A percentile compares a stretch with the other conserved stretches of the same genome.
These are phyloP conservation scores for Neotoxoptera formosana DNA, from an alignment of 1,140 invertebrate genomes.

Conservation along the genomic window DNA sequence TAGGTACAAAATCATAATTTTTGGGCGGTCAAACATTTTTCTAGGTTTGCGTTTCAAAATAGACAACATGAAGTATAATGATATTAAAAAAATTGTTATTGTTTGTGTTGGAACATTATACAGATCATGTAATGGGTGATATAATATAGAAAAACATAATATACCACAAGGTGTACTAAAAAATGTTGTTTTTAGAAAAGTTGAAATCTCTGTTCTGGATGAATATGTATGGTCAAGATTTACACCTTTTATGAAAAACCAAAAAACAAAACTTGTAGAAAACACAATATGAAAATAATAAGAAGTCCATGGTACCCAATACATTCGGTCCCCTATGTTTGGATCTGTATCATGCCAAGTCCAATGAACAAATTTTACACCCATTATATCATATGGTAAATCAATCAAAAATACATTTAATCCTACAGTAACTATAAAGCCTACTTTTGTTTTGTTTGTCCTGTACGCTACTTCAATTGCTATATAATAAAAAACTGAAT, in stretches of 20 bases:
- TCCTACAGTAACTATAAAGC: constrained; percentile 67
- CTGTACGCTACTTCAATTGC: constrained; percentile 31
- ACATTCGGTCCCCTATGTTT: constrained; percentile 79
- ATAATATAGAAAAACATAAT: constrained; percentile 74
- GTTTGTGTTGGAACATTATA: constrained; percentile 61
- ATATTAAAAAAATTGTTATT: constrained; percentile 14
- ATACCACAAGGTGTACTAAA: constrained; percentile 77
- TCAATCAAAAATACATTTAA: constrained; percentile 77
- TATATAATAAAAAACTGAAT: constrained; percentile 48
- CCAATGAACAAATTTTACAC: constrained; percentile 83
- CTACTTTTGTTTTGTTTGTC: background rate
- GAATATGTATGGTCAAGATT: constrained; percentile 36
- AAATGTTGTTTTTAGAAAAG: constrained; percentile 67
- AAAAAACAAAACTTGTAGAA: constrained; percentile 74
- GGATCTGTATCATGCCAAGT: constrained; percentile 88
- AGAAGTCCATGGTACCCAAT: constrained; percentile 80
- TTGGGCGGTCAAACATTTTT: background rate
- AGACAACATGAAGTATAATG: constrained; percentile 1
- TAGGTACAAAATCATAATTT: constrained; percentile 62
- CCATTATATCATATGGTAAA: constrained; percentile 82
- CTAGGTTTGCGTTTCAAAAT: background rate
- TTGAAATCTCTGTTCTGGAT: constrained; percentile 66
- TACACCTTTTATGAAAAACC: constrained; percentile 70
- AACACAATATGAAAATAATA: constrained; percentile 75
- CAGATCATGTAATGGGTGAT: constrained; percentile 78